Base-by-base conservation (phyloP, 2,113 vertebrate genomes). In the Periophthalmodon schlosseri region DNA sequence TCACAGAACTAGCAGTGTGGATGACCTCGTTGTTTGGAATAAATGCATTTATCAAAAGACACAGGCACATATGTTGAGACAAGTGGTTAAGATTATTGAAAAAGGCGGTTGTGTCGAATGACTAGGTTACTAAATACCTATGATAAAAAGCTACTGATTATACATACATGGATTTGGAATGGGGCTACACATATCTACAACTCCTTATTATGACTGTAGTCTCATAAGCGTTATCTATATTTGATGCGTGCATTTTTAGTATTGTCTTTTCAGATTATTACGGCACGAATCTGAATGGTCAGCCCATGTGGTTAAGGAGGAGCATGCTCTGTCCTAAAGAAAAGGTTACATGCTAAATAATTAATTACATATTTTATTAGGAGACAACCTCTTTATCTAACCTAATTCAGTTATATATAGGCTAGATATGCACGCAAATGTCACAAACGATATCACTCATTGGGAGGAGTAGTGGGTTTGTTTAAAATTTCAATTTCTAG, bases 341-440 rank as follows among this genome's bases (percentile, higher is more conserved):
- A 60, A 60, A 60, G 57, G 57, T 60, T 60, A 60, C 57, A 15
- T 15, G 56, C 2, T 63, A 16, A 63, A 63, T 63, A 63, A 63
- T 63, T 34, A 63, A 63, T 60, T 1, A 63, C 60, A 34, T 60
- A 18, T 36, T 61, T 34, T 61, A 33, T 63, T 20, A 65, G 16
- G 33, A 39, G 34, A 36, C 63, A n/a, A 11, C 63, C 34, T 36
- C 63, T 36, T 39, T 20, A 34, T 65, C 33, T 65, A 39, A 65
- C 63, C 63, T 39, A 65, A 65, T 36, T n/a, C 33, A 39, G 34
- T n/a, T n/a, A 60, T 60, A 60, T 60, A 15, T 16, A n/a, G 18
- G 33, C 63, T 34, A 39, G 34, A 65, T 2, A 33, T 34, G 16
- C 24, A 60, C 57, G 21, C 12, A 44, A 44, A 44, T 44, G 39